Conservation (phyloP, 2,888 invertebrate species). For the Acronicta psi region DNA sequence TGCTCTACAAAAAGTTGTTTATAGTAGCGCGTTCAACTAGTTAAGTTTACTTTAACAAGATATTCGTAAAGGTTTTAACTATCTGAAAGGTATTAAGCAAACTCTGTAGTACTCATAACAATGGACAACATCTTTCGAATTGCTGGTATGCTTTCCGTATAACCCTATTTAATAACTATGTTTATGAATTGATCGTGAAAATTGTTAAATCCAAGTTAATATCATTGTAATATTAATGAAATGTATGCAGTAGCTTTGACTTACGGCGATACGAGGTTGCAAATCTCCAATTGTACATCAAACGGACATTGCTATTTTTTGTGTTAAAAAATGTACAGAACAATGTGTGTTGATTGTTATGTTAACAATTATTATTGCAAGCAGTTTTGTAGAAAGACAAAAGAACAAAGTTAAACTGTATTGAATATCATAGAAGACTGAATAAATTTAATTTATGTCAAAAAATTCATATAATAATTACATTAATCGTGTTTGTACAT, state of each 20-base stretch:
- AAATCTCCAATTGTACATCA: conserved; percentile 3
- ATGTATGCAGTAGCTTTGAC: no score
- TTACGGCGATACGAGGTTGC: no score
- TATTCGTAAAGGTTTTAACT: no score
- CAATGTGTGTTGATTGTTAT: conserved; percentile 12
- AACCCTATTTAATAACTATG: no score
- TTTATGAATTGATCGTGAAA: no score
- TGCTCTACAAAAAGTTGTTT: no score
- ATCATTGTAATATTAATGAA: no score
- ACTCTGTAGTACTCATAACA: not conserved
- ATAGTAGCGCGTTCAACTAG: no score
- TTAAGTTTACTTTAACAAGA: no score
- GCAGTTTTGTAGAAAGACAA: conserved; percentile 54
- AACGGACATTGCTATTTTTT: conserved; percentile 20
- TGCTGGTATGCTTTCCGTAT: no score
- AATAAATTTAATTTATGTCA: conserved; percentile 79
- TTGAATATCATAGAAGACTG: conserved; percentile 84
- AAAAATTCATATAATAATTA: conserved; percentile 66
- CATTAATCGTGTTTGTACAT: conserved; percentile 76
- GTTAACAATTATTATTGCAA: conserved; percentile 29
- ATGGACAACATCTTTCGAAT: no score
- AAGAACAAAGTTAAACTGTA: conserved; percentile 77
- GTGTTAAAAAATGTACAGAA: conserved; percentile 11
- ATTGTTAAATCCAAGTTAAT: no score
- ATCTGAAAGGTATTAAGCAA: not conserved